Evolutionary conservation across 2,797 vertebrate species (phyloP), one percentile per base, ranked within the genome.

Genomic region (Takifugu rubripes): DNA sequence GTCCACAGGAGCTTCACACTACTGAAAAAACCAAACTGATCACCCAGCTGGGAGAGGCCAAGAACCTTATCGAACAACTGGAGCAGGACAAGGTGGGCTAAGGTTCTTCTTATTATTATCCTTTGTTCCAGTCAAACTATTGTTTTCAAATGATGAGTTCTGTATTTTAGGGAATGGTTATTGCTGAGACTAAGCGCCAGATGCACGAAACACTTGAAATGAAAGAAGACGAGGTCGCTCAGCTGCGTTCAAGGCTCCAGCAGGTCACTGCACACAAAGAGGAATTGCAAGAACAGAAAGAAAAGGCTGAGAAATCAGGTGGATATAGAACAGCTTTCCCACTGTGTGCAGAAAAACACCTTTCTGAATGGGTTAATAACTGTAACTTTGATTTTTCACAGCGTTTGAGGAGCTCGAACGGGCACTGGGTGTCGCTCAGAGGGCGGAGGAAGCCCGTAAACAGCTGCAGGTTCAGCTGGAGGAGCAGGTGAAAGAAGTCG

Each of bases 181-280:
- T 99, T 61, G 96, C 97, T 33, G 96, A 99, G 89, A 97, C 95
- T 24, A 98, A 99, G 84, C 90, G 95, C 6, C 97, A 99, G 79
- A 98, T 98, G 96, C 96, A 98, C 1, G 96, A 98, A 82, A 98
- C 95, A 0, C 55, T 99, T 81, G 97, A 98, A 88, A 92, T 96
- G 88, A 99, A 99, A 78, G 97, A 99, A 84, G 96, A 99, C 27
- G 97, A 98, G 83, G 85, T 98, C 3, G 93, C 92, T 33, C 93
- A 95, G 56, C 90, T 98, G 40, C 92, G 92, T 45, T 85, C 89
- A 79, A 90, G 84, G 43, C 85, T 97, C 76, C 95, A 95, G 71
- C 91, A 95, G 78, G 64, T 90, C 12, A 86, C 89, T 33, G 71
- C 79, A 25, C 92, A 94, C 79, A 93, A 90, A 64, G 94, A 99